Evolutionary conservation across 2,113 vertebrate genomes (phyloP), one percentile per base, ranked within the genome.

Genomic region (Vulpes ferrilata): DNA sequence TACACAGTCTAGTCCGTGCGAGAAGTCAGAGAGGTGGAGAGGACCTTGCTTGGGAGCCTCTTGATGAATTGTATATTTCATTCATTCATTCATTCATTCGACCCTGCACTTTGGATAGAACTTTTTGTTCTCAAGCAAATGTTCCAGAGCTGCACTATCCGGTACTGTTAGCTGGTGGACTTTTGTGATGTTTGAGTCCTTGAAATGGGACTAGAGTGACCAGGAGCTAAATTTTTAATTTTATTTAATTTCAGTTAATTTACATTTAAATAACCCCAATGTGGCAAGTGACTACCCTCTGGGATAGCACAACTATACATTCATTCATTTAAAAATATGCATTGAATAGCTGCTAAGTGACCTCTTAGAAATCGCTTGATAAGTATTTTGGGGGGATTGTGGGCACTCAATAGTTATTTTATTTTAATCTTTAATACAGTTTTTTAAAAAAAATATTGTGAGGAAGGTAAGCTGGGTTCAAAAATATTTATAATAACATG

Each of bases 261-360:
- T 48, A 55, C 27, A 69, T 83, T 79, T 55, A 53, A 92, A 65
- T 20, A 59, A 20, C 17, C 38, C 16, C 22, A 22, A 22, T 30
- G 20, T 53, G n/a, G 19, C 30, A 59, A 57, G 65, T 59, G 60
- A 74, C 53, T 67, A 27, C 7, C 38, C 27, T 80, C 27, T 19
- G 9, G 60, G 22, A 7, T 32, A 19, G 27, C 11, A 1, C 8
- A 59, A 23, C 6, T 64, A 69, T 32, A 32, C 27, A 76, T 79
- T 67, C 19, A 84, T 60, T 80, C 30, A 80, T 43, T 92, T 84
- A 81, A 93, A 93, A 92, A 71, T 78, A 93, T 19, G 88, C 62
- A 69, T 25, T 22, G 13, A 35, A 38, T 43, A 62, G 62, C n/a
- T 85, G 20, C 12, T 60, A 88, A 83, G 16, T 2, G 22, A 20